Percentiles rank a stretch among this genome's conserved stretches.
Conservation (phyloP, 2,888 invertebrate genomes). For the Spicauda simplicius region DNA sequence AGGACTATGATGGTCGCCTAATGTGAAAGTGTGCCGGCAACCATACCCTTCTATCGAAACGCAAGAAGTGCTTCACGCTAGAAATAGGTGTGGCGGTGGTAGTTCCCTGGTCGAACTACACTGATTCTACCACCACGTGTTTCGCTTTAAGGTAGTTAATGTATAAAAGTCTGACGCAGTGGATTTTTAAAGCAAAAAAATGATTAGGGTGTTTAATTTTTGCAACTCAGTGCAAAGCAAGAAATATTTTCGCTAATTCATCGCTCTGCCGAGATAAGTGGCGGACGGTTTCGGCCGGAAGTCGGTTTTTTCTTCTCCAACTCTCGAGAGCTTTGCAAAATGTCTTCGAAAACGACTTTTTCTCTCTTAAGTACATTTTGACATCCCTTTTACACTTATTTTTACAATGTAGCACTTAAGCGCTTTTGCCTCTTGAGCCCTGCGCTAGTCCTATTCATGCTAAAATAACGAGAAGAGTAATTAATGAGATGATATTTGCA, state of each 20-base stretch:
- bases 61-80: no score
- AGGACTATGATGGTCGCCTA: no score
- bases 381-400: conserved; percentile 63
- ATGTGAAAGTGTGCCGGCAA: no score
- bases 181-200: no score
- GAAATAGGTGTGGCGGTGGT: no score
- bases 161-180: no score
- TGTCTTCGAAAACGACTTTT: conserved; percentile 78
- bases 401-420: conserved; percentile 65
- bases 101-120: no score
- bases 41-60: no score
- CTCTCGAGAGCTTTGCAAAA: conserved; percentile 77
- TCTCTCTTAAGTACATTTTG: conserved; percentile 73
- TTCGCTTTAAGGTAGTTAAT: no score
- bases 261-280: conserved; percentile 72
- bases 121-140: no score
- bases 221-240: conserved; percentile 45
- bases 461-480: conserved; percentile 41
- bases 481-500: conserved; percentile 21
- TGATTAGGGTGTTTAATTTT: neutral
- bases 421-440: conserved; percentile 46
- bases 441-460: conserved; percentile 46
- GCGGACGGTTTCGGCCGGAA: conserved; percentile 68
- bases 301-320: conserved; percentile 71
- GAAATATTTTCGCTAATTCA: conserved; percentile 60